These are phyloP conservation scores for Halcyon chelicuti DNA, from an alignment of 2,797 vertebrate species.

Conservation along the genomic window DNA sequence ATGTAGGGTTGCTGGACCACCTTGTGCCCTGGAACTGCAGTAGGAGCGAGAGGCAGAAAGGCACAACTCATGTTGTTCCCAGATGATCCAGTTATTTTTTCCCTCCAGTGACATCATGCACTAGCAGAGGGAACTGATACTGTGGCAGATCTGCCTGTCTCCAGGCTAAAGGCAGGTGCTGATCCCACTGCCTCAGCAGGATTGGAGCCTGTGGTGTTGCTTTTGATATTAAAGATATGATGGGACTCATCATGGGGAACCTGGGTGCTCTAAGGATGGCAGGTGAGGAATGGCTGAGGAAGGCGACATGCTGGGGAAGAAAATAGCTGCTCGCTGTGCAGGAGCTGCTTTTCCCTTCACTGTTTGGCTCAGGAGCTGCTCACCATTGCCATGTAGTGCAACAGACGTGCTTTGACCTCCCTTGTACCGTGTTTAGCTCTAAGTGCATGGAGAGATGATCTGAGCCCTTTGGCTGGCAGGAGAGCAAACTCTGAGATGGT, in stretches of 20 bases:
- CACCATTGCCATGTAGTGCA: fast-evolving
- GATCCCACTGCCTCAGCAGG: neutral
- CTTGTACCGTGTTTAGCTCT: neutral
- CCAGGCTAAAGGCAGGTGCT: neutral
- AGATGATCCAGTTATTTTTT: neutral
- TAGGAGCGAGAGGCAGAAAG: neutral
- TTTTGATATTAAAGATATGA: neutral
- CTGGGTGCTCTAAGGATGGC: neutral
- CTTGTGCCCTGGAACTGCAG: neutral
- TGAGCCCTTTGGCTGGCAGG: neutral
- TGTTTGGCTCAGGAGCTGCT: neutral
- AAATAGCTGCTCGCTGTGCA: neutral
- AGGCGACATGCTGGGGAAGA: neutral
- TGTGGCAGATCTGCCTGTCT: neutral
- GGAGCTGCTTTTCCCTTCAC: neutral
- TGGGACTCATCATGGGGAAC: neutral
- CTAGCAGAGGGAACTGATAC: neutral
- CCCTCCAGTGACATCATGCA: fast-evolving
- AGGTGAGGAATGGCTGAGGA: neutral
- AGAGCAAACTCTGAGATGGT: fast-evolving
- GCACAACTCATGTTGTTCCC: neutral
- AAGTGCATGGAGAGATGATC: fast-evolving
- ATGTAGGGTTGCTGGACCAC: neutral
- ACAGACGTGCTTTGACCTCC: neutral
- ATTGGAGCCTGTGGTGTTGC: neutral